Conservation (phyloP, 2,888 invertebrate genomes). For the Adelognathus sp. region DNA sequence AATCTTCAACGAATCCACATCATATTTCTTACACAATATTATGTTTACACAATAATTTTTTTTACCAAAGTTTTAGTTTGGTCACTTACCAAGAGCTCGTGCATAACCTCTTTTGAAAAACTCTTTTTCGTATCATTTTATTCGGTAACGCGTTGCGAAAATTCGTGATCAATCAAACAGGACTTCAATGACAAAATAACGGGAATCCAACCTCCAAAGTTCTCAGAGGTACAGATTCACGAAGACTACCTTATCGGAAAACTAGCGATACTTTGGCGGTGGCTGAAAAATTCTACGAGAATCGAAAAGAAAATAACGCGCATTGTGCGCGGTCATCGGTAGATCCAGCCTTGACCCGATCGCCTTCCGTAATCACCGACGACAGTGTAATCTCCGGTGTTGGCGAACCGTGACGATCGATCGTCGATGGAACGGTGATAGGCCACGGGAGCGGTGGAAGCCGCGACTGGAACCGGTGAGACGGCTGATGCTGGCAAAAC, state of each 20-base stretch:
- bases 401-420: neutral
- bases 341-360: conserved; percentile 22
- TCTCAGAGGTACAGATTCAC: neutral
- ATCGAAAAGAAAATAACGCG: neutral
- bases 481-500: neutral
- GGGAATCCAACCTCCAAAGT: too few relatives aligned
- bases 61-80: too few relatives aligned
- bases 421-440: conserved; percentile 11
- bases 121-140: too few relatives aligned
- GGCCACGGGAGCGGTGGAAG: neutral
- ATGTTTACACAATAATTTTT: too few relatives aligned
- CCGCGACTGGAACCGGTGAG: neutral
- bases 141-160: too few relatives aligned
- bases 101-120: too few relatives aligned
- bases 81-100: too few relatives aligned
- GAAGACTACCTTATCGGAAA: conserved; percentile 7
- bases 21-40: too few relatives aligned
- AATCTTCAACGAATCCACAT: too few relatives aligned
- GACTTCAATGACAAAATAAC: too few relatives aligned
- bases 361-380: neutral
- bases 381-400: conserved; percentile 21
- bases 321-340: neutral
- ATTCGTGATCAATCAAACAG: too few relatives aligned
- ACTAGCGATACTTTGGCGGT: conserved; percentile 6
- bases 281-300: neutral